Base-by-base conservation (phyloP, 2,888 invertebrate species). In the Chironomus tentans region DNA sequence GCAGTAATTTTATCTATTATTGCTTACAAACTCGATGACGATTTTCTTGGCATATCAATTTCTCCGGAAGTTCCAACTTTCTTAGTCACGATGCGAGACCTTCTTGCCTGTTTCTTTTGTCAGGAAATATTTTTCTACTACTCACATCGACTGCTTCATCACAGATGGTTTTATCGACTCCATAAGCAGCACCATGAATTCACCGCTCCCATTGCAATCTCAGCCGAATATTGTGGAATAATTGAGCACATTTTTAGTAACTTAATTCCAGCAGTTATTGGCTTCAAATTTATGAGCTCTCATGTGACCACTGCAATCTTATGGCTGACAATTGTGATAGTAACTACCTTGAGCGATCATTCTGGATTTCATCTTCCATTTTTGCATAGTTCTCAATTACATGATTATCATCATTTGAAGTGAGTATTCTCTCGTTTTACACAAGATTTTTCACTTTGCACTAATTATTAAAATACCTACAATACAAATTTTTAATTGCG, bases 181-280 rank as follows among this genome's bases (percentile, higher is more conserved):
- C 77, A 77, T n/a, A 77, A 77, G 15, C 69, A 74, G 18, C 77
- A 75, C 74, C 77, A 77, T 56, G 77, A 77, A 62, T 77, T 50
- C 24, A 62, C 47, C 5, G 48, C 77, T 21, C 77, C 77, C n/a
- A 48, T 62, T 12, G 62, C 65, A n/a, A 62, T 77, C 1, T 21
- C 74, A 18, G 77, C 77, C 47, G 28, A 50, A 10, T 77, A 77
- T 65, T 74, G 74, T 70, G 48, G 72, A 69, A 69, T 72, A 3
- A 6, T 77, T 24, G 77, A 77, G 12, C 77, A 77, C 15, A 38
- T 77, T 22, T 61, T 77, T 21, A 73, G 77, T 15, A 77, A 77
- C 62, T 18, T 77, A 38, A 7, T 77, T 1, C 70, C 77, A 6
- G 47, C 70, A 18, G 68, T 73, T 22, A 38, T 62, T n/a, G 72